Evolutionary conservation across 2,888 invertebrate genomes (phyloP).

Genomic region (Scaeva pyrastri): DNA sequence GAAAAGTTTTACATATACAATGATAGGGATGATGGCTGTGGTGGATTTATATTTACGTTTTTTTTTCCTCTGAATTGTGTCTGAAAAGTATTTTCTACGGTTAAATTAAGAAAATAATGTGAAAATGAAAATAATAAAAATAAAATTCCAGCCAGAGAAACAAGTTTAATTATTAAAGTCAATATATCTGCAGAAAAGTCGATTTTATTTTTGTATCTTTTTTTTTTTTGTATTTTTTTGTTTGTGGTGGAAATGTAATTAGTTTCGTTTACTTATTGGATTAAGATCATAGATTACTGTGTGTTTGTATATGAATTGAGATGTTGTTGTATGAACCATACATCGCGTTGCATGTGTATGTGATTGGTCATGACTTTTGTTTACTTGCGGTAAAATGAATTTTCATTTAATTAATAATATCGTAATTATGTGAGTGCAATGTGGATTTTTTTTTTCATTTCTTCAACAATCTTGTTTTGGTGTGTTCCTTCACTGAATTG

Average conservation of each 20-base stretch:
- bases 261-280: slow-evolving; percentile 80
- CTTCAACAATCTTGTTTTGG: not conserved
- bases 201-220: not conserved
- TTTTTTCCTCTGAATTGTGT: not conserved
- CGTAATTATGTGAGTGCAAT: slow-evolving; percentile 7
- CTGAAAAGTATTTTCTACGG: not conserved
- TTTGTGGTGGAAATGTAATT: slow-evolving; percentile 79
- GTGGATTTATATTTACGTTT: not conserved
- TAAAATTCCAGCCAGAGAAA: slow-evolving; percentile 2
- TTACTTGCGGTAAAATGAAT: not conserved
- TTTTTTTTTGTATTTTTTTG: not conserved
- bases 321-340: too few species aligned
- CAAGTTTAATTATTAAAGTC: slow-evolving; percentile 70
- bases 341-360: too few species aligned
- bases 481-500: too few species aligned
- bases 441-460: not conserved
- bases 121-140: slow-evolving; percentile 23
- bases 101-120: slow-evolving; percentile 33
- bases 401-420: slow-evolving; percentile 14
- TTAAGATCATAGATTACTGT: slow-evolving; percentile 75
- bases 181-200: slow-evolving; percentile 48
- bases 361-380: not conserved
- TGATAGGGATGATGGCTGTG: not conserved
- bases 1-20: slow-evolving; percentile 57
- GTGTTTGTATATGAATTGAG: not conserved